These are phyloP conservation scores for Oppia nitens DNA, from an alignment of 1,140 invertebrate genomes.

Conservation along the genomic window DNA sequence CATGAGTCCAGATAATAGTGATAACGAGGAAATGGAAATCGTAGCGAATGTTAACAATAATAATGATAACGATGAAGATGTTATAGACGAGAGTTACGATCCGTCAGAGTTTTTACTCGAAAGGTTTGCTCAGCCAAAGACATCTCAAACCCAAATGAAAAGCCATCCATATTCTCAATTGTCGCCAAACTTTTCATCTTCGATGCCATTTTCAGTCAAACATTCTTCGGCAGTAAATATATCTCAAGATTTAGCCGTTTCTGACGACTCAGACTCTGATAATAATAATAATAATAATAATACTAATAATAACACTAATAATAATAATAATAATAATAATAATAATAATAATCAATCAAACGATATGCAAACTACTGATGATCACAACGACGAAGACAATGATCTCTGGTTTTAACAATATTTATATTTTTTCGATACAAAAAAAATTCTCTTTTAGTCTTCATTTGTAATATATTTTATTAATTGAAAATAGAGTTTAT, in stretches of 20 bases:
- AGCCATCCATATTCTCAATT: background rate
- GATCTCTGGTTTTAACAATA: conserved; percentile 35
- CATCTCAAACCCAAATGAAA: background rate
- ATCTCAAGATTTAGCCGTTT: conserved; percentile 55
- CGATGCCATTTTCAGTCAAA: background rate
- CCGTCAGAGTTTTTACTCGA: conserved; percentile 58
- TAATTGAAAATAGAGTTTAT: too few species aligned
- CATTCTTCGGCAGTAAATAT: conserved; percentile 23
- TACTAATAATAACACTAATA: conserved; percentile 19
- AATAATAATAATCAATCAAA: conserved; percentile 28
- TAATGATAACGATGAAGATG: background rate
- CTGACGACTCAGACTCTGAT: conserved; percentile 62
- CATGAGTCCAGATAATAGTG: conserved; percentile 26
- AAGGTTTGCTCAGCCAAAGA: conserved; percentile 6
- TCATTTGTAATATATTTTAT: too few species aligned
- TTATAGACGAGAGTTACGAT: conserved; percentile 61
- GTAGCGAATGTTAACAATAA: background rate
- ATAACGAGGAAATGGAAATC: conserved; percentile 12
- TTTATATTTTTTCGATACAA: background rate
- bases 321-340: conserved; percentile 30
- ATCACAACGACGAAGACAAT: conserved; percentile 32
- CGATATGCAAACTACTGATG: conserved; percentile 21
- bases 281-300: conserved; percentile 36
- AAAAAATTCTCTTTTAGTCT: too few species aligned
- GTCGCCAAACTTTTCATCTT: background rate